Base-by-base conservation (phyloP, 2,888 invertebrate genomes). In the Acrocyrtus sp. region DNA sequence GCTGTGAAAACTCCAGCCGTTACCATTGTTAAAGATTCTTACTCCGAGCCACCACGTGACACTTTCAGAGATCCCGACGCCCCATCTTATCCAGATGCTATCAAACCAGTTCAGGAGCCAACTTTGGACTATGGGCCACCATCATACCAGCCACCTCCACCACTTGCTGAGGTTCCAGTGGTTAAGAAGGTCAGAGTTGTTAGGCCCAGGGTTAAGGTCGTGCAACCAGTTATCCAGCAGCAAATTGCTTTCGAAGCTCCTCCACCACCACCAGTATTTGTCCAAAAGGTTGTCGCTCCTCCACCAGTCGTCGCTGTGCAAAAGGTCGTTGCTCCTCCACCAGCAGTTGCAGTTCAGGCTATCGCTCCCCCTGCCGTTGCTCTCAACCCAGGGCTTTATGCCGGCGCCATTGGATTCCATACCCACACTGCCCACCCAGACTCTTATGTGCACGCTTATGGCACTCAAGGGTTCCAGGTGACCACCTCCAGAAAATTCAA, bases 401-500 rank as follows among this genome's bases (percentile, higher is more conserved):
- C 77, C 10, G 66, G 72, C 15, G 77, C 74, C 3, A 61, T 77
- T 10, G 77, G 77, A 17, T 77, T 39, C 50, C 73, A 73, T 57
- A 74, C 74, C 15, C 72, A 72, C 24, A 63, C 47, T 39, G 51
- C 24, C 34, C 39, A 56, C 15, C 70, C 74, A 3, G 61, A 67
- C 19, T 27, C 66, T 2, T 77, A 74, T 43, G 47, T 60, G 21
- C 77, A 73, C 27, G 29, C 72, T 26, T 77, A 77, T 26, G 77
- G 77, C 34, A 74, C 77, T 39, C 72, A 73, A 45, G 74, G 74
- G 48, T 74, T 77, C 69, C 77, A 77, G 21, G 77, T 77, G 3
- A 72, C 72, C 6, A 66, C 74, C 3, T 74, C 74, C 24, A 45
- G 77, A 24, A 60, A 74, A 41, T 77, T 65, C 53, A 74, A 74